Base-by-base conservation (phyloP, 2,113 vertebrate species). In the Oryzias celebensis region DNA sequence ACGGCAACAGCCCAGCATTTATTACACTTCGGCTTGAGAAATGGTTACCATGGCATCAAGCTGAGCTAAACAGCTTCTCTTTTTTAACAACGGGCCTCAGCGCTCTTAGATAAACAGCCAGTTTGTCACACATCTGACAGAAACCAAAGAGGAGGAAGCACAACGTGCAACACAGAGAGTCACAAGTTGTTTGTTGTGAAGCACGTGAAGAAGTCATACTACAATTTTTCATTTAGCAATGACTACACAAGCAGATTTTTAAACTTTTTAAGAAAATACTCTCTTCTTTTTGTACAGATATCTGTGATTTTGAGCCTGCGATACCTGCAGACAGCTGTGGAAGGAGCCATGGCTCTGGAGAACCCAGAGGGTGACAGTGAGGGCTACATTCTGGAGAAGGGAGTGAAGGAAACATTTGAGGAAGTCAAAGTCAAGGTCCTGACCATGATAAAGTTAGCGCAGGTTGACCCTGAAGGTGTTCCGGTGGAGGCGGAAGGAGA, bases 241-340 rank as follows among this genome's bases (percentile, higher is more conserved):
- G 18, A 22, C 52, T 28, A 24, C 3, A 14, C 50, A 22, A 45
- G n/a, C 41, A 46, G 28, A 56, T 61, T 65, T n/a, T 7, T 20
- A 14, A 16, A 26, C 43, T 55, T 73, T 20, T 60, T 44, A 47
- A 5, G 6, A 43, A 36, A 12, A 36, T 12, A 36, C 36, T 10
- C 36, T 52, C n/a, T 24, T 83, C 28, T 71, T 18, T 68, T 41
- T 75, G 58, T 59, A 54, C 68, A 95, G 94, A 59, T 87, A 22
- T 79, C 88, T 0, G 90, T 94, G 77, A 77, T 94, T 5, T 42
- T 93, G 52, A 92, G 94, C 72, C 82, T 94, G 64, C 85, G 94
- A 4, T 93, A 93, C 81, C 88, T 95, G 66, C 93, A 95, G 66
- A 95, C 93, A 0, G 89, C 94, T 0, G 91, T 95, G 89, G 91